A percentile compares a stretch with the other conserved stretches of the same genome.
Evolutionary conservation across 1,140 invertebrate genomes (phyloP).

Genomic region (Heliothis virescens): DNA sequence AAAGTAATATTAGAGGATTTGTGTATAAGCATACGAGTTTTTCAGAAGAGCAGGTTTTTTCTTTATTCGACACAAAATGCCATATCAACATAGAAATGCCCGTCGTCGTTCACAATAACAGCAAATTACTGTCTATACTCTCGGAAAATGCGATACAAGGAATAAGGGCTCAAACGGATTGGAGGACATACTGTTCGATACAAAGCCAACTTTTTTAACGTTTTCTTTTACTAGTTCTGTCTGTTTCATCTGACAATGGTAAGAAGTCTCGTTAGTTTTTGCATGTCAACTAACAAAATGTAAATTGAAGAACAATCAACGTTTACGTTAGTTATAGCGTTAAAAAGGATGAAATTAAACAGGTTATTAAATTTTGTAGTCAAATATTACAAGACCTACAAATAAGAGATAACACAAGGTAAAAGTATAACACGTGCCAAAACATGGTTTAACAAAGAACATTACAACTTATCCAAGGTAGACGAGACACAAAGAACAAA

Average conservation of each 20-base stretch:
- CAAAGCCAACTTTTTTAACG: not conserved
- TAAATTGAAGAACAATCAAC: too few relatives aligned
- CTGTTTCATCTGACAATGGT: too few relatives aligned
- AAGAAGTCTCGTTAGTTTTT: too few relatives aligned
- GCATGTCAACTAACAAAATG: too few relatives aligned
- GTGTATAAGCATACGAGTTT: not conserved
- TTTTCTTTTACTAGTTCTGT: too few relatives aligned
- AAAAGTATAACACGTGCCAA: not conserved
- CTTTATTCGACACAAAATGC: not conserved
- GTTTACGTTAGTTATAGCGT: not conserved
- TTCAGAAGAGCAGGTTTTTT: not conserved
- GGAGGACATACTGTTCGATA: not conserved
- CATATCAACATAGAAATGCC: conserved; percentile 3
- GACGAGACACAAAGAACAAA: conserved; percentile 31
- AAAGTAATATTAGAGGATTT: too few relatives aligned
- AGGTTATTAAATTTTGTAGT: not conserved
- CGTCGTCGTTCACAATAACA: conserved; percentile 17
- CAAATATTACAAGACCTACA: not conserved
- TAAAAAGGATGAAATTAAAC: too few relatives aligned
- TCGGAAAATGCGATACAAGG: not conserved
- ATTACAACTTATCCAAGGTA: not conserved
- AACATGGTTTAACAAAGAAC: not conserved
- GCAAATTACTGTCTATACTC: conserved; percentile 18
- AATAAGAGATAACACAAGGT: too few relatives aligned
- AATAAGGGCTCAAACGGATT: not conserved